Conservation (phyloP, 1,140 invertebrate species). For the Geopemphigus sp. region DNA sequence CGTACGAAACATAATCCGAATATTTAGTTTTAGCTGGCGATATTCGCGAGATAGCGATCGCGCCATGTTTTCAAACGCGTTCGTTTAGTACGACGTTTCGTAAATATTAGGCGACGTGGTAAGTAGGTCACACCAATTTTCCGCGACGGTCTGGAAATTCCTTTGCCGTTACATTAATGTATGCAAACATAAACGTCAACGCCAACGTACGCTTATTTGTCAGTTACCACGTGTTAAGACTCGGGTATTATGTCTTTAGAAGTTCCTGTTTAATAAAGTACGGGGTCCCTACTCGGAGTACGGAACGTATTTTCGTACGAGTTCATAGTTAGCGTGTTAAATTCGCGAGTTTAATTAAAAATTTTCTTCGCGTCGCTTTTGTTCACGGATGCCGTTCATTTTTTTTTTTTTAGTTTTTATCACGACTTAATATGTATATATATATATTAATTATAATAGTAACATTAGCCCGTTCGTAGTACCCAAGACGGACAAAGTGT, state of each 20-base stretch:
- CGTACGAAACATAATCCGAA: no score
- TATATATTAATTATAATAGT: no score
- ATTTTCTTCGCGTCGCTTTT: not conserved
- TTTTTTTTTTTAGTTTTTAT: no score
- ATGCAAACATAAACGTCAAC: constrained; percentile 16
- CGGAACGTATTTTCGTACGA: constrained; percentile 5
- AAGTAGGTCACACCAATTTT: not conserved
- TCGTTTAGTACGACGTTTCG: no score
- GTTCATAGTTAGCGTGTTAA: constrained; percentile 5
- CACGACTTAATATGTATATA: no score
- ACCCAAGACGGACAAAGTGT: not conserved
- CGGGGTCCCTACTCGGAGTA: not conserved
- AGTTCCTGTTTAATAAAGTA: constrained; percentile 33
- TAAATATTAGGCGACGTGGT: no score
- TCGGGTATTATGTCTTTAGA: not conserved
- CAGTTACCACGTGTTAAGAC: constrained; percentile 3
- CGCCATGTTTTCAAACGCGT: no score
- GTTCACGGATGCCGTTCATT: not conserved
- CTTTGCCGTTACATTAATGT: not conserved
- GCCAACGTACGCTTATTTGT: not conserved
- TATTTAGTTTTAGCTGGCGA: no score
- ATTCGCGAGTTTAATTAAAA: constrained; percentile 32
- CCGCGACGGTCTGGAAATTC: not conserved
- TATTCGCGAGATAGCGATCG: no score
- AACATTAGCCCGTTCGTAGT: not conserved